These are phyloP conservation scores for Tapirus terrestris DNA, from an alignment of 2,113 vertebrate species.

Conservation along the genomic window DNA sequence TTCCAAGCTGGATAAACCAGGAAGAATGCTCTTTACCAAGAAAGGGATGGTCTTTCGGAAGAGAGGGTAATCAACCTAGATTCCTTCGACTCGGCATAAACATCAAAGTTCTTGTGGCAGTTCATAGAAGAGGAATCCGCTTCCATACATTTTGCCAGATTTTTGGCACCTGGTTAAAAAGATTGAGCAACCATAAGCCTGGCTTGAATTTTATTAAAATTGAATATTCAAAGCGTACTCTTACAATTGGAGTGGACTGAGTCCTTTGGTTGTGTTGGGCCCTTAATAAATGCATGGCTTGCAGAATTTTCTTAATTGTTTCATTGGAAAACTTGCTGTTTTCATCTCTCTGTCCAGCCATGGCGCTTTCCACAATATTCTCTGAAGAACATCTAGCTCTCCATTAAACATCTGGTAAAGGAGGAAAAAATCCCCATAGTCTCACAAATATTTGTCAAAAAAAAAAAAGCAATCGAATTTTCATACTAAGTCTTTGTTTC, in stretches of 20 bases:
- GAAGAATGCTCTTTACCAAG: conserved; percentile 55
- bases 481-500: neutral
- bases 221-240: conserved; percentile 54
- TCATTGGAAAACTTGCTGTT: conserved; percentile 48
- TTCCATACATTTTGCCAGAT: conserved; percentile 59
- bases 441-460: conserved; percentile 22
- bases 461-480: conserved; percentile 28
- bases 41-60: conserved; percentile 60
- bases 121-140: neutral
- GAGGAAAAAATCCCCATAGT: neutral
- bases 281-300: neutral
- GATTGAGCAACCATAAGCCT: conserved; percentile 61
- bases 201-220: conserved; percentile 63
- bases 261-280: conserved; percentile 8
- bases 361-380: neutral
- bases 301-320: conserved; percentile 41
- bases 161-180: conserved; percentile 68
- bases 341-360: conserved; percentile 40
- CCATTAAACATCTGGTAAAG: conserved; percentile 7
- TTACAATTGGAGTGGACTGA: conserved; percentile 17
- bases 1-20: conserved; percentile 73
- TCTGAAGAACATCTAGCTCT: conserved; percentile 54
- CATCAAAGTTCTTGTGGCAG: conserved; percentile 43
- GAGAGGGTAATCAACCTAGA: conserved; percentile 60
- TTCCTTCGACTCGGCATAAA: conserved; percentile 40